Evolutionary conservation across 2,888 invertebrate species (phyloP), one percentile per base, ranked within the genome.

Genomic region (Pasiphila rectangulata): DNA sequence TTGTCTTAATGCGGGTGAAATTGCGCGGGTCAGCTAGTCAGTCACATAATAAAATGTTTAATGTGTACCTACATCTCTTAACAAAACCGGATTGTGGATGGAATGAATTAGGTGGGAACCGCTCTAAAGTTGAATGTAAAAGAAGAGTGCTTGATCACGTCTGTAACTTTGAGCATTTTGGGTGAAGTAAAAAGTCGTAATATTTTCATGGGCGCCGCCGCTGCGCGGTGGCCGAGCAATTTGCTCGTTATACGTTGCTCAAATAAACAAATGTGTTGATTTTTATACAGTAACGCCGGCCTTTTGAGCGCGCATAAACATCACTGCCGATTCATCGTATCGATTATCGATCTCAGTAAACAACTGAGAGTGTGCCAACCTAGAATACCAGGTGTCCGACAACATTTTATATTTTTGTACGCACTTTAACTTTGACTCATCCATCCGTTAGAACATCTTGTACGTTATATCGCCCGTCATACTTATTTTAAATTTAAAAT

Each of bases 111-210:
- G 10, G 4, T 12, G 5, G 15, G 27, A 35, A 27, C 35, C 15
- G 9, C 15, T 21, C 16, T 17, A 15, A n/a, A 7, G 10, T 37
- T 23, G 16, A 9, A 7, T 25, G 10, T n/a, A 6, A 39, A 15
- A 21, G 6, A 17, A n/a, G 20, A 21, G 21, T 20, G 15, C 1
- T 15, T 10, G 12, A 10, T 39, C 24, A 34, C 30, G 41, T 38
- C 20, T 35, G 24, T 41, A 71, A 74, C 3, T 41, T 54, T 54
- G 75, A 79, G 67, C 75, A 72, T 74, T 74, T 74, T 66, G 76
- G 70, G 71, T 82, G 79, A 79, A 82, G 81, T 83, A 83, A 84
- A 84, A 84, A 81, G 74, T 83, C 82, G 83, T 85, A 83, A 85
- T 83, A 83, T 79, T 84, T 83, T 79, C 79, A 81, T 81, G 76